Base-by-base conservation (phyloP, 2,113 vertebrate genomes). In the Antidorcas marsupialis region DNA sequence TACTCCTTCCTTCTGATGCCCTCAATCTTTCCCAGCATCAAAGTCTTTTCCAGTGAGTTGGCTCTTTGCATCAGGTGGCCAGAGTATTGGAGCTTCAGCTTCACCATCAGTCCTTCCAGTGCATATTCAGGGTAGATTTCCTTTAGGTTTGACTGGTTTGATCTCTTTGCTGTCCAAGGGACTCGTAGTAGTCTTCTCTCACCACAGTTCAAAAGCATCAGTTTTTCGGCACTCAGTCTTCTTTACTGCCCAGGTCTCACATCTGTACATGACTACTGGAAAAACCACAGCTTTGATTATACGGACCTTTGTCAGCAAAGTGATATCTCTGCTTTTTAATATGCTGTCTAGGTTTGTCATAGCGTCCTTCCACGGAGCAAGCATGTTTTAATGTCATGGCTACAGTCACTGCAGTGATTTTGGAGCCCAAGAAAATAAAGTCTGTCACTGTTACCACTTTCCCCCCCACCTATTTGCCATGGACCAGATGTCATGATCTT, bases 121-220 rank as follows among this genome's bases (percentile, higher is more conserved):
- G 36, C 27, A 27, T 76, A 76, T 14, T 76, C 21, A 76, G 36
- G 23, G 36, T 43, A 14, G 23, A 76, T 43, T 76, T 76, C 71
- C 36, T 76, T 71, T 76, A 76, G 71, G 23, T 43, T 43, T 76
- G 36, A 13, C 36, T 76, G 36, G 71, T 43, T 74, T 74, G 71
- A 25, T 74, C 71, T 74, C 36, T 23, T 43, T 74, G 36, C 36
- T 43, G 12, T 43, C 71, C 12, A 14, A 7, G 36, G 71, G 71
- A 76, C 71, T 76, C 1, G 0, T 0, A 0, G 28, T 13, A 13
- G 21, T 27, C 23, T 43, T 19, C 36, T 76, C 12, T 25, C 71
- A 43, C 36, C 71, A 23, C 36, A 76, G 36, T 74, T 43, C 36
- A 71, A 71, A 71, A 71, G 19, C 19, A 23, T 71, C n/a, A 39